These are phyloP conservation scores for Globia sparganii DNA, from an alignment of 2,888 invertebrate species.

Conservation along the genomic window DNA sequence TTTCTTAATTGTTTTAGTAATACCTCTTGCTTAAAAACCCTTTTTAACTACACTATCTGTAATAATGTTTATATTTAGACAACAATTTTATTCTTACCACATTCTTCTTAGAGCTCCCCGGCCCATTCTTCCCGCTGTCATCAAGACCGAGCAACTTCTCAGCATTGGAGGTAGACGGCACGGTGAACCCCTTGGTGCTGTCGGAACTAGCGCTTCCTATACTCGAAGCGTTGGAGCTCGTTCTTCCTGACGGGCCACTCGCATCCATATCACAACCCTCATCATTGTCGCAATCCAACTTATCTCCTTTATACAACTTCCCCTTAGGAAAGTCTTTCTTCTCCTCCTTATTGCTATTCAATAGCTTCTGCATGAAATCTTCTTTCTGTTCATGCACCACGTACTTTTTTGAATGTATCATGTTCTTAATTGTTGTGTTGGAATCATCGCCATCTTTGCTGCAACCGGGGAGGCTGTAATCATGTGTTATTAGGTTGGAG, in stretches of 20 bases:
- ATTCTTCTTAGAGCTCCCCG: slow-evolving; percentile 75
- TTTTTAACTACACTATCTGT: no score
- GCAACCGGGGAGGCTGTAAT: slow-evolving; percentile 83
- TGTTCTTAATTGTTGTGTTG: slow-evolving; percentile 83
- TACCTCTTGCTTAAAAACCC: neutral
- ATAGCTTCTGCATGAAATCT: slow-evolving; percentile 86
- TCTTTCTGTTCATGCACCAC: slow-evolving; percentile 76
- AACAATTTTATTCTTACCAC: slow-evolving; percentile 70
- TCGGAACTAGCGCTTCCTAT: slow-evolving; percentile 83
- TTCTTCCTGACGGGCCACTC: slow-evolving; percentile 79
- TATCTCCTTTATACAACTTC: slow-evolving; percentile 84
- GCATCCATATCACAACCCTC: slow-evolving; percentile 76
- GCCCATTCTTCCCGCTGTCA: slow-evolving; percentile 75
- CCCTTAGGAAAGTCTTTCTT: slow-evolving; percentile 86
- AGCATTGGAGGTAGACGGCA: slow-evolving; percentile 87
- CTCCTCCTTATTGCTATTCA: slow-evolving; percentile 82
- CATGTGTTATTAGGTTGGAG: slow-evolving; percentile 77
- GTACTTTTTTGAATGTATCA: slow-evolving; percentile 80
- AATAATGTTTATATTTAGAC: neutral
- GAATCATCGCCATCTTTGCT: slow-evolving; percentile 85
- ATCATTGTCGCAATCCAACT: slow-evolving; percentile 77
- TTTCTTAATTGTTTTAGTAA: neutral
- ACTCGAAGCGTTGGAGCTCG: slow-evolving; percentile 85
- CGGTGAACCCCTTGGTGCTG: slow-evolving; percentile 81
- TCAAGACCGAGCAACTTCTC: slow-evolving; percentile 84